Evolutionary conservation across 1,140 invertebrate genomes (phyloP), one percentile per base, ranked within the genome.

Genomic region (Lepeophtheirus salmonis): DNA sequence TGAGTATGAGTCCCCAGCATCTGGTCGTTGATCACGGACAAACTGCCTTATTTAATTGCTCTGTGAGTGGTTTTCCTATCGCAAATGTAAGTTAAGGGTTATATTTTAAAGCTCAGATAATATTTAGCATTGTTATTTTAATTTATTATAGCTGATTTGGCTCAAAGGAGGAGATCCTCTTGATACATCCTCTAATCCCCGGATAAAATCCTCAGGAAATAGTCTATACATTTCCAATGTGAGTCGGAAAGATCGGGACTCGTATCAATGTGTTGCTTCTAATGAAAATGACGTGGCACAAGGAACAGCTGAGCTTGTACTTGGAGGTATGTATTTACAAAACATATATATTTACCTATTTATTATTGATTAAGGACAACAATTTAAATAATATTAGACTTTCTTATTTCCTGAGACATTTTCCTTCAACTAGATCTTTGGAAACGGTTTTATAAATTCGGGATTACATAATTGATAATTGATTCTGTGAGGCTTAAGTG

Each of bases 201-300:
- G 30, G 6, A 41, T 41, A 6, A 41, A 41, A 41, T 10, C 30
- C 30, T 41, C 30, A 10, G 30, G 30, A n/a, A 41, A 41, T n/a
- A 41, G 30, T n/a, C 30, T 41, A 10, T 41, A 41, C 30, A 41
- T 41, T 10, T 10, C 30, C 6, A n/a, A 41, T 41, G 30, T 41
- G 30, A 41, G 30, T 41, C 30, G 30, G 6, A 41, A 41, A n/a
- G 30, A 41, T 41, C 30, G 30, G n/a, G 30, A 41, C 30, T 41
- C 30, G 6, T 41, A 41, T 41, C 30, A 95, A 67, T 96, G 91
- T 69, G 89, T 95, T 68, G 85, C 91, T 25, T 77, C 84, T 50
- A 94, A 92, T 69, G 88, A 92, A 67, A 85, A 90, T 70, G 88
- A 94, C 72, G 89, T 84, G 65, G 87, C 86, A 0, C 88, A 94